Percentiles rank a stretch among this genome's conserved stretches.
phyloP scores from a whole-genome alignment of 1,140 invertebrate species.

The Mamestra configurata region DNA sequence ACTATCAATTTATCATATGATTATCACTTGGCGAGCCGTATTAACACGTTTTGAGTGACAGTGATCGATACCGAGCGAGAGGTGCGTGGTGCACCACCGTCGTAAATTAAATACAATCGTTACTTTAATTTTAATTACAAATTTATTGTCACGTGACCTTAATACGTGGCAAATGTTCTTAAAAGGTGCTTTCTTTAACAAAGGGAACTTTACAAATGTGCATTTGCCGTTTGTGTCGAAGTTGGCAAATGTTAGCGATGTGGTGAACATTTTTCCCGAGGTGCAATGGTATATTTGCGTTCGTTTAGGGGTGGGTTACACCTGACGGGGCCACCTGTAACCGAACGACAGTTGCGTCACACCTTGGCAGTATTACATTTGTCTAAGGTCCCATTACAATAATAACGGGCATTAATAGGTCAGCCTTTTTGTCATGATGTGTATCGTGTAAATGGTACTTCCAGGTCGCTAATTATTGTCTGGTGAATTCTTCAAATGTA shows the following conservation, averaged over 20 bases:
- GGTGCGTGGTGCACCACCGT: not conserved
- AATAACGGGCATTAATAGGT: conserved; percentile 68
- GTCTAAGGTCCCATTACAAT: conserved; percentile 63
- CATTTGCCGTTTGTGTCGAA: not conserved
- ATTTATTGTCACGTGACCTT: conserved; percentile 67
- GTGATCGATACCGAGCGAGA: conserved; percentile 39
- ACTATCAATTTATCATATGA: conserved; percentile 29
- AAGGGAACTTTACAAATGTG: conserved; percentile 56
- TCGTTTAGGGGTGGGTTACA: conserved; percentile 63
- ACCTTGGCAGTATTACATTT: conserved; percentile 66
- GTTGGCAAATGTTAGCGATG: not conserved
- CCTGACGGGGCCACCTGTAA: conserved; percentile 79
- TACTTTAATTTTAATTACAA: conserved; percentile 69
- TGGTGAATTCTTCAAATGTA: conserved; percentile 32
- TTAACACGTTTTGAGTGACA: conserved; percentile 49
- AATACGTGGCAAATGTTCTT: conserved; percentile 69
- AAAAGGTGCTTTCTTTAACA: conserved; percentile 73
- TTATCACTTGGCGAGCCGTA: conserved; percentile 30
- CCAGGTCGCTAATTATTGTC: conserved; percentile 42
- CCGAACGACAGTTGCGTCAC: conserved; percentile 73
- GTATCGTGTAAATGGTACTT: conserved; percentile 31
- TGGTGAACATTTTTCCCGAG: conserved; percentile 17
- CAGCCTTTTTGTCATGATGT: conserved; percentile 59
- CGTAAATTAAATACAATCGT: conserved; percentile 48
- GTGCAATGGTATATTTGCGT: conserved; percentile 23